These are phyloP conservation scores for Tridacna gigas DNA, from an alignment of 2,888 invertebrate species.

Conservation along the genomic window DNA sequence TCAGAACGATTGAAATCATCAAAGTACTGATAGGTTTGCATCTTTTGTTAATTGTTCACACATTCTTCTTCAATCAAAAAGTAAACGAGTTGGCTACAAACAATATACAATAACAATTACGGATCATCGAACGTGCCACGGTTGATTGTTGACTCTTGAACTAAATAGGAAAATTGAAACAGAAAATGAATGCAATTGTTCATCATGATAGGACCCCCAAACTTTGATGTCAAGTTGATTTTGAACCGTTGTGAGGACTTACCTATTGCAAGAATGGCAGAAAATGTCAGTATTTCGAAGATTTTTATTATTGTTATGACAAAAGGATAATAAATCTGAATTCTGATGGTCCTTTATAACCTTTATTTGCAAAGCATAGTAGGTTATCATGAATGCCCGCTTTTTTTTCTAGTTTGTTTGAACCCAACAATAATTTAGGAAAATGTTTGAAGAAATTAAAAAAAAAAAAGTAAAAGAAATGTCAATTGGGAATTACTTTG, in stretches of 20 bases:
- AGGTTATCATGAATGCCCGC: too few species aligned
- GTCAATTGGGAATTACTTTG: too few species aligned
- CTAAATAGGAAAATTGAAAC: background rate
- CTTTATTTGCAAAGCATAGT: too few species aligned
- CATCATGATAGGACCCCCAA: background rate
- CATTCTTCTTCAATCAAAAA: constrained; percentile 40
- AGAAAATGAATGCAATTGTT: background rate
- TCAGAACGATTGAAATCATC: constrained; percentile 34
- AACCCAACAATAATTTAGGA: too few species aligned
- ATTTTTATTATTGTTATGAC: too few species aligned
- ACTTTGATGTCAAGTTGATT: constrained; percentile 12
- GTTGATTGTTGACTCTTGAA: background rate
- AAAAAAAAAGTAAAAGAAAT: too few species aligned
- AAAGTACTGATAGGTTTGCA: constrained; percentile 10
- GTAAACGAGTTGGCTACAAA: background rate
- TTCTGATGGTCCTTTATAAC: too few species aligned
- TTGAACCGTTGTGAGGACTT: background rate
- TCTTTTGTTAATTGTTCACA: constrained; percentile 43
- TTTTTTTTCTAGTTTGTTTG: too few species aligned
- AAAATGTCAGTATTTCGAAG: too few species aligned
- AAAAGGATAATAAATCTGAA: too few species aligned
- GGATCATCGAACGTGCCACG: background rate
- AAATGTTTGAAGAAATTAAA: too few species aligned
- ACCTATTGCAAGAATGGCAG: too few species aligned
- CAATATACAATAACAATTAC: constrained; percentile 2